phyloP scores from a whole-genome alignment of 2,113 vertebrate species.

The Gnathonemus longibarbis region DNA sequence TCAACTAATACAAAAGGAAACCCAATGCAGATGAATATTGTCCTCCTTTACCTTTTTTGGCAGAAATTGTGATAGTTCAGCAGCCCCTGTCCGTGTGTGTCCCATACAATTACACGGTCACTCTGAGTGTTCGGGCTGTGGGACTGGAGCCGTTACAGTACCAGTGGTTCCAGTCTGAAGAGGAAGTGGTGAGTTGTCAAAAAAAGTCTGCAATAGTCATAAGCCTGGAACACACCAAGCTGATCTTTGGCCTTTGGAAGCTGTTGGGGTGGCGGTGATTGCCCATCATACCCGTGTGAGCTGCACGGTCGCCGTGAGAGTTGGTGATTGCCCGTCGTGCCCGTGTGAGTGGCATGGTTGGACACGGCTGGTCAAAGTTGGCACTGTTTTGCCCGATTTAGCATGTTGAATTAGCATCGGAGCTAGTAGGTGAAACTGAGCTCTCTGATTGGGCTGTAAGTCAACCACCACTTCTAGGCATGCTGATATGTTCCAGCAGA shows the following conservation, averaged over 20 bases:
- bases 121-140: slow-evolving; percentile 43
- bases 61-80: slow-evolving; percentile 49
- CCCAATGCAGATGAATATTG: neutral
- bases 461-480: neutral
- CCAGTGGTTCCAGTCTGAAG: slow-evolving; percentile 56
- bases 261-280: neutral
- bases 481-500: neutral
- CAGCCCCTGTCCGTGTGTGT: slow-evolving; percentile 47
- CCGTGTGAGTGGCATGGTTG: too few species aligned
- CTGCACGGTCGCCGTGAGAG: neutral
- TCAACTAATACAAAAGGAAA: neutral
- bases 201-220: neutral
- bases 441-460: neutral
- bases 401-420: neutral
- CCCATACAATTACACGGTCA: slow-evolving; percentile 42
- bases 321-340: too few species aligned
- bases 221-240: neutral
- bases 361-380: neutral
- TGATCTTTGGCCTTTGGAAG: neutral
- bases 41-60: neutral
- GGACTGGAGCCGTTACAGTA: slow-evolving; percentile 34
- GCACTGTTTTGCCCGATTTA: neutral
- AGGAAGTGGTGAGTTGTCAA: slow-evolving; percentile 39
- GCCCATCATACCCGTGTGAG: neutral
- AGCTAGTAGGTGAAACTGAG: neutral